These are phyloP conservation scores for Hyperoplus lanceolatus DNA, from an alignment of 2,797 vertebrate genomes.

Conservation along the genomic window DNA sequence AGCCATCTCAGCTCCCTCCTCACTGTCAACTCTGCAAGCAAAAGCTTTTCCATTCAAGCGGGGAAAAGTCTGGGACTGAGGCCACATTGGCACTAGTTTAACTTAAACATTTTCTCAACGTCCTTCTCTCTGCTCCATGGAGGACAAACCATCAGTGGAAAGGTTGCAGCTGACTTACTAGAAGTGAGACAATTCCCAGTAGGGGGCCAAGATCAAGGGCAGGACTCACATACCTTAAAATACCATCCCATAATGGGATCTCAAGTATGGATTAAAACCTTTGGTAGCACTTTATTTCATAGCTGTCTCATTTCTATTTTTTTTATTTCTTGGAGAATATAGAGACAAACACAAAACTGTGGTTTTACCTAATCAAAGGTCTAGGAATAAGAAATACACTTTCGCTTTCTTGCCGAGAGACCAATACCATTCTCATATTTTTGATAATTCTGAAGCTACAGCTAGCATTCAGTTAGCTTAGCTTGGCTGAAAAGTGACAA, in stretches of 20 bases:
- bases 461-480: neutral
- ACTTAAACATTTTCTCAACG: constrained; percentile 64
- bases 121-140: constrained; percentile 48
- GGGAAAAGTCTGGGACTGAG: constrained; percentile 53
- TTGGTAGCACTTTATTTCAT: neutral
- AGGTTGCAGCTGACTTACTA: constrained; percentile 65
- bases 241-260: constrained; percentile 6
- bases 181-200: constrained; percentile 60
- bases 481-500: neutral
- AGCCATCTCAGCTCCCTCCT: constrained; percentile 49
- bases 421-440: neutral
- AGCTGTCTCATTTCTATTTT: neutral
- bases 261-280: neutral
- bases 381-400: too few relatives aligned
- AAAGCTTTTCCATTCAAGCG: constrained; percentile 63
- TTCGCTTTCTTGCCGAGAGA: too few relatives aligned
- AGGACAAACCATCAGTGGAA: constrained; percentile 66
- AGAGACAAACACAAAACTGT: neutral
- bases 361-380: too few relatives aligned
- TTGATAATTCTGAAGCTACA: neutral
- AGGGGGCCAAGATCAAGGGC: constrained; percentile 21
- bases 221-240: constrained; percentile 25
- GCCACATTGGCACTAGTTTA: constrained; percentile 59
- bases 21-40: constrained; percentile 50
- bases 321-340: neutral